A percentile compares a stretch with the other conserved stretches of the same genome.
These are phyloP conservation scores for Acestrorhynchus altus DNA, from an alignment of 2,797 vertebrate species.

Conservation along the genomic window DNA sequence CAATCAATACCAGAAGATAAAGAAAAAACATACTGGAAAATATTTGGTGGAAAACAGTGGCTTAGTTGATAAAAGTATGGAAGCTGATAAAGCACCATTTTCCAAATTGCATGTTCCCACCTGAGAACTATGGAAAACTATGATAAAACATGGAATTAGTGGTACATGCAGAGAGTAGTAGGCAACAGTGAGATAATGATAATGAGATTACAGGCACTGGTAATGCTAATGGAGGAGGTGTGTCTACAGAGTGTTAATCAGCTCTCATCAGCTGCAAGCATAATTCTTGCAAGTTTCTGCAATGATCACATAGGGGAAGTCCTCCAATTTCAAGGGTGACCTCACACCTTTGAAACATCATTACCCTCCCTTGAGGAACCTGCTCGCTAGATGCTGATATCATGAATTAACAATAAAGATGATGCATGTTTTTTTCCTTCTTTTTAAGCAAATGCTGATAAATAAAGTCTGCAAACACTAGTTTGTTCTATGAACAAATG, in stretches of 20 bases:
- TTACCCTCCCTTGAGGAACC: background rate
- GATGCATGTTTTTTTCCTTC: too few species aligned
- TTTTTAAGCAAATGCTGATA: too few species aligned
- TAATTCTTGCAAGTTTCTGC: constrained; percentile 29
- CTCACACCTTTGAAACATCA: constrained; percentile 22
- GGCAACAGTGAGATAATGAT: background rate
- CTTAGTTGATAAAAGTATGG: constrained; percentile 17
- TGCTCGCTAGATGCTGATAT: constrained; percentile 21
- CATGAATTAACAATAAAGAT: background rate
- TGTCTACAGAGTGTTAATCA: background rate
- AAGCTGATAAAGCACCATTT: constrained; percentile 27
- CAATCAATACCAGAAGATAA: constrained; percentile 21
- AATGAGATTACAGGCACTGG: constrained; percentile 12
- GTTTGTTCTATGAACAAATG: background rate
- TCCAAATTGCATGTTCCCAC: background rate
- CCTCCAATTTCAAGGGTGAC: constrained; percentile 24
- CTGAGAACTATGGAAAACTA: background rate
- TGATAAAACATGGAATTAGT: background rate
- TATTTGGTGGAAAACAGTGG: constrained; percentile 6
- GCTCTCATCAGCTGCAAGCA: constrained; percentile 20
- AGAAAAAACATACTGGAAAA: constrained; percentile 30
- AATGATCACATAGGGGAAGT: constrained; percentile 33
- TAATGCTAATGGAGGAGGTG: background rate
- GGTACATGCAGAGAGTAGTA: background rate
- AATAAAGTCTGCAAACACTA: constrained; percentile 3